Evolutionary conservation across 1,140 invertebrate genomes (phyloP), one percentile per base, ranked within the genome.

Genomic region (Hesperophylax magnus): DNA sequence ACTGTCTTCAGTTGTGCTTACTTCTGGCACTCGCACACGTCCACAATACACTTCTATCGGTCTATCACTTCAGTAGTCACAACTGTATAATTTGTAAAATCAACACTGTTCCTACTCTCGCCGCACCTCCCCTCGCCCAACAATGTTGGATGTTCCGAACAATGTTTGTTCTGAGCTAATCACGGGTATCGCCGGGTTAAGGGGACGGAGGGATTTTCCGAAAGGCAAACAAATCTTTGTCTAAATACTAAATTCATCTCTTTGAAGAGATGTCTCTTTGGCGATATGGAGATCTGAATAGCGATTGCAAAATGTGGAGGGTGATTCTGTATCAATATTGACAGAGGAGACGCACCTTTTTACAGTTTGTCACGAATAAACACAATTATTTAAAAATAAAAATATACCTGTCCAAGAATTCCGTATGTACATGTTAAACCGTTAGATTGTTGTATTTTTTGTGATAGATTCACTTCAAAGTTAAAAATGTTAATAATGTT

Each of bases 181-280:
- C 82, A 83, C 82, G 54, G 39, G 60, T 75, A 83, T 78, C 31
- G 69, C 56, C 56, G 77, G 63, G 63, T 65, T 71, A 52, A 18
- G 67, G 67, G 39, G n/a, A 47, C 17, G 5, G 7, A n/a, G 67
- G 67, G 67, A 8, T 18, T 56, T 34, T 82, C 60, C 74, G 77
- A 18, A 60, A 56, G 54, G 81, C 82, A 84, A 84, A 84, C 82
- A 84, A 84, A 84, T 82, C 80, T 84, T 84, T 84, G 80, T 84
- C 81, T 84, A 76, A 78, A 80, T 76, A 82, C 79, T 81, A 76
- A 74, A 80, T 78, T 82, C 78, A 82, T 82, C 82, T 83, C 82
- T 83, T 83, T 83, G 82, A 83, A 61, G 77, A 79, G 82, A 83
- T 83, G 78, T 80, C 79, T 81, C 82, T 79, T 81, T 81, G 79